Evolutionary conservation across 2,113 vertebrate genomes (phyloP).

Genomic region (Lipotes vexillifer): DNA sequence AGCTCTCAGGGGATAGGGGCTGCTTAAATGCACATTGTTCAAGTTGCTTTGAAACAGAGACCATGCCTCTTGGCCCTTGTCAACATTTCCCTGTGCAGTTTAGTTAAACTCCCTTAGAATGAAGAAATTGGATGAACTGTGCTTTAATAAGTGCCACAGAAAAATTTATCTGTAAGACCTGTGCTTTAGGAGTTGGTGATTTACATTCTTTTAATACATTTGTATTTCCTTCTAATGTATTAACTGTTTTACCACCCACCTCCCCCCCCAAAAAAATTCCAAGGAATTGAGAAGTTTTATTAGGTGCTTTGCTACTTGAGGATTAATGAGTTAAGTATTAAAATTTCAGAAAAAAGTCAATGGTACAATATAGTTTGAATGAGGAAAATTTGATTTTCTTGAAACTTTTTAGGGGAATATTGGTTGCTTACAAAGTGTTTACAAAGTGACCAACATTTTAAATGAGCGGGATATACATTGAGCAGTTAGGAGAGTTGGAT

Average conservation of each 20-base stretch:
- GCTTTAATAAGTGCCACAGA: background rate
- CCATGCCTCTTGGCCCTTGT: background rate
- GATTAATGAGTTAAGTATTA: background rate
- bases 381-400: background rate
- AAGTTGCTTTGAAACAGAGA: background rate
- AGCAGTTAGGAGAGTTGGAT: background rate
- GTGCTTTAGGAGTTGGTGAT: background rate
- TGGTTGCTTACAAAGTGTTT: background rate
- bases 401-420: background rate
- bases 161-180: slow-evolving; percentile 7
- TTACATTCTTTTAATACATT: background rate
- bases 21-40: background rate
- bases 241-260: background rate
- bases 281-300: background rate
- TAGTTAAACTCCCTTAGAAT: background rate
- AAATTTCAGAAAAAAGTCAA: background rate
- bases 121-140: background rate
- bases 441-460: background rate
- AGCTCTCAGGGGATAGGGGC: background rate
- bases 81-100: background rate
- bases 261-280: background rate
- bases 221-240: background rate
- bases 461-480: background rate
- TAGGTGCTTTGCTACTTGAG: background rate
- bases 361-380: background rate